These are phyloP conservation scores for Bolinopsis microptera DNA, from an alignment of 37 sponge, comb jelly and placozoan genomes.

Conservation along the genomic window DNA sequence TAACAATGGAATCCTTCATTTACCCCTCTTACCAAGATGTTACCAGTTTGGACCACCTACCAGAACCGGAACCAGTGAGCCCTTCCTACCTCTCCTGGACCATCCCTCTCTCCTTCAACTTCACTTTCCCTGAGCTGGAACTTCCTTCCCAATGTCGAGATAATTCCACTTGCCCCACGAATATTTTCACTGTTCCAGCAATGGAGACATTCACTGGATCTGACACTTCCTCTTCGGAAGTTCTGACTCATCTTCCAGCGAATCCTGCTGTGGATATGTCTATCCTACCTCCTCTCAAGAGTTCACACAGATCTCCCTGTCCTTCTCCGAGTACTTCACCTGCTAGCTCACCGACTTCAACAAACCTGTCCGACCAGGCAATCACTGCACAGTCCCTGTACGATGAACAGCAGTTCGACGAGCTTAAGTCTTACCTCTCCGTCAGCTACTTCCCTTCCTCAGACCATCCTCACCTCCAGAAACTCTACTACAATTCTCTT, in stretches of 20 bases:
- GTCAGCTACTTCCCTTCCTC: constrained; percentile 1
- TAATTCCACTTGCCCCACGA: background rate
- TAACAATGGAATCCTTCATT: no score
- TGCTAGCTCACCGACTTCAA: background rate
- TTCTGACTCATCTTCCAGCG: background rate
- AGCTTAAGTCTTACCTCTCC: background rate
- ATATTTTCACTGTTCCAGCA: background rate
- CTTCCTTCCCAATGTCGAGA: background rate
- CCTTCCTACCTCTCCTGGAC: background rate
- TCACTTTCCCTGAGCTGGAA: background rate
- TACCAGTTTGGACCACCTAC: background rate
- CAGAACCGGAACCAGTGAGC: background rate
- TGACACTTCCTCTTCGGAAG: background rate
- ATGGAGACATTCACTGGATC: background rate
- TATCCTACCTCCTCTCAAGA: background rate
- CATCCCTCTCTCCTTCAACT: constrained; percentile 25
- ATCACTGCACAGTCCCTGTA: constrained; percentile 19
- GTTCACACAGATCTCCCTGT: background rate
- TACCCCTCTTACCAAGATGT: background rate
- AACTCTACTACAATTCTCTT: background rate
- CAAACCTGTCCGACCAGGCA: background rate
- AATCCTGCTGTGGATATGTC: background rate
- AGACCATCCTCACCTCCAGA: constrained; percentile 25
- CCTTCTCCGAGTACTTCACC: background rate
- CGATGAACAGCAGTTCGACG: background rate